Evolutionary conservation across 2,113 vertebrate species (phyloP).

Genomic region (Camelus dromedarius): DNA sequence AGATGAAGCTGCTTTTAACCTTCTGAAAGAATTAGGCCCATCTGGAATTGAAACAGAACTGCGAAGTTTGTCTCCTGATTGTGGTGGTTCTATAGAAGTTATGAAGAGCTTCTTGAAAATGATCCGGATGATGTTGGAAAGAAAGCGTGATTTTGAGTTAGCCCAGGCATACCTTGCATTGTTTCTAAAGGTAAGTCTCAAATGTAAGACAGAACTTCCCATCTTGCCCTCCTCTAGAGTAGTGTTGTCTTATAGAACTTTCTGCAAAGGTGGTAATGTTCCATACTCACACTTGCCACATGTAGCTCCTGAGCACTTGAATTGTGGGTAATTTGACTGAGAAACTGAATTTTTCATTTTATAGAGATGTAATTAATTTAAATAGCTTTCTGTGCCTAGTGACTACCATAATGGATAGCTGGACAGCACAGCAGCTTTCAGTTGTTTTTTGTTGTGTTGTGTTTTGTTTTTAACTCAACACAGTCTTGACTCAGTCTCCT

Average conservation of each 20-base stretch:
- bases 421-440: background rate
- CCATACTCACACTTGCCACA: background rate
- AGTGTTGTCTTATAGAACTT: background rate
- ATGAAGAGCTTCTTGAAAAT: conserved; percentile 94
- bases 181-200: conserved; percentile 93
- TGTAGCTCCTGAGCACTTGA: background rate
- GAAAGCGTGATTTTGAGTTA: conserved; percentile 94
- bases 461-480: background rate
- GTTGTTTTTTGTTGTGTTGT: background rate
- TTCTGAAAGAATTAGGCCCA: conserved; percentile 91
- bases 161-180: conserved; percentile 96
- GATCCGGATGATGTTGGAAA: conserved; percentile 91
- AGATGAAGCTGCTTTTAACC: conserved; percentile 88
- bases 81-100: conserved; percentile 89
- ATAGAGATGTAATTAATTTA: background rate
- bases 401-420: background rate
- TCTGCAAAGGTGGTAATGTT: background rate
- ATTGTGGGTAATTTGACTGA: background rate
- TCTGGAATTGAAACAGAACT: conserved; percentile 93
- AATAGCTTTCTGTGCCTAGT: background rate
- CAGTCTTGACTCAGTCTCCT: background rate
- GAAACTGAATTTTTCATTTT: background rate
- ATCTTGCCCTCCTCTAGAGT: background rate
- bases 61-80: conserved; percentile 90
- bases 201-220: background rate